Evolutionary conservation across 2,888 invertebrate species (phyloP), one percentile per base, ranked within the genome.

Genomic region (Acholoe squamosa): DNA sequence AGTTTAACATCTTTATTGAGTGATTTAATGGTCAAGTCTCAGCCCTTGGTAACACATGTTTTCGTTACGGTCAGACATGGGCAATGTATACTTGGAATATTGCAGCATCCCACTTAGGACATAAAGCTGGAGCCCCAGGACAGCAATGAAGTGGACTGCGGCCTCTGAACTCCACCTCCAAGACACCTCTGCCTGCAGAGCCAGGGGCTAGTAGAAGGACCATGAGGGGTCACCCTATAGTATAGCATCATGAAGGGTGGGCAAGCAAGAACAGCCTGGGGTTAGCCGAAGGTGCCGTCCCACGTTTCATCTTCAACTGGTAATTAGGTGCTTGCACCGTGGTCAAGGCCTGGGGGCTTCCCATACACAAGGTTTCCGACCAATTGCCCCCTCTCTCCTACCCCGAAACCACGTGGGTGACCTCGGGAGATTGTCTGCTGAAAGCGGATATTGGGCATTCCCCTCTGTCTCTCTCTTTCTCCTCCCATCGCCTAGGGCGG

Each of bases 401-500:
- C 28, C 86, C 25, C 52, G 28, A 25, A 56, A 86, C 86, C 86
- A 31, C 19, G 22, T 10, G 56, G 28, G 52, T 54, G 86, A 86
- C 86, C 86, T 28, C 28, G 25, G 31, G 31, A 54, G 86, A 86
- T 86, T 86, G 86, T 86, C 86, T 86, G 86, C 33, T 86, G 86
- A 86, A 52, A 86, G 52, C 86, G 86, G 86, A 86, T 86, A 86
- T 86, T 86, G 86, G 56, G 84, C 51, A 19, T n/a, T n/a, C 61
- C n/a, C 61, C n/a, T 61, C n/a, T 61, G 22, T 61, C 22, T n/a
- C 61, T n/a, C 61, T 61, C 61, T 61, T 61, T 61, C 61, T 61
- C 22, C 61, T 19, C 61, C 22, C 61, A n/a, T n/a, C 61, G n/a
- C 61, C 61, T n/a, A 3, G 12, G 61, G 61, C 61, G n/a, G 61